Percentiles rank a stretch among this genome's conserved stretches.
Conservation (phyloP, 2,797 vertebrate species). For the Centropyge bicolor region DNA sequence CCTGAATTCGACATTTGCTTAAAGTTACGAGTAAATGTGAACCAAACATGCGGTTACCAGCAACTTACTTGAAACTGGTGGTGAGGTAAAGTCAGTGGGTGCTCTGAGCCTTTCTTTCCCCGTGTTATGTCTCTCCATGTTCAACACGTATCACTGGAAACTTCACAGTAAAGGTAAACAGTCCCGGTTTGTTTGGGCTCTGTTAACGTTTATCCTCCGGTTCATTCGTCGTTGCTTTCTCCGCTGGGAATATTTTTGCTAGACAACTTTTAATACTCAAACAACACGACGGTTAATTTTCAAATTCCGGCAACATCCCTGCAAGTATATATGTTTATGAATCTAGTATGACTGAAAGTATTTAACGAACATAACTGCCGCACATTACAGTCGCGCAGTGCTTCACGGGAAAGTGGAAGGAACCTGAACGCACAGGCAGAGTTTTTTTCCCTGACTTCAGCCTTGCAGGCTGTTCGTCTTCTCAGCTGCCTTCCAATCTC, state of each 20-base stretch:
- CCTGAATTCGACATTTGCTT: background rate
- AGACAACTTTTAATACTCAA: background rate
- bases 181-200: background rate
- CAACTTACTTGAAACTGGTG: slow-evolving; percentile 69
- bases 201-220: slow-evolving; percentile 57
- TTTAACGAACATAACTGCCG: background rate
- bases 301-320: rapidly evolving
- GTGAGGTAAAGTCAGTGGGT: slow-evolving; percentile 78
- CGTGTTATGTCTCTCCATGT: slow-evolving; percentile 70
- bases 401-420: slow-evolving; percentile 65
- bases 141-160: background rate
- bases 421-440: rapidly evolving
- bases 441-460: rapidly evolving
- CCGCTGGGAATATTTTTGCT: background rate
- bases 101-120: slow-evolving; percentile 73
- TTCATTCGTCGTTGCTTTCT: slow-evolving; percentile 53
- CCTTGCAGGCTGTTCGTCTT: slow-evolving; percentile 37
- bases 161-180: background rate
- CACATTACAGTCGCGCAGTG: slow-evolving; percentile 45
- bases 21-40: background rate
- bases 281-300: rapidly evolving
- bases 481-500: background rate
- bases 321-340: background rate
- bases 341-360: background rate
- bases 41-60: background rate